Conservation (phyloP, 2,888 invertebrate genomes). For the Apomyelois bistriatella region DNA sequence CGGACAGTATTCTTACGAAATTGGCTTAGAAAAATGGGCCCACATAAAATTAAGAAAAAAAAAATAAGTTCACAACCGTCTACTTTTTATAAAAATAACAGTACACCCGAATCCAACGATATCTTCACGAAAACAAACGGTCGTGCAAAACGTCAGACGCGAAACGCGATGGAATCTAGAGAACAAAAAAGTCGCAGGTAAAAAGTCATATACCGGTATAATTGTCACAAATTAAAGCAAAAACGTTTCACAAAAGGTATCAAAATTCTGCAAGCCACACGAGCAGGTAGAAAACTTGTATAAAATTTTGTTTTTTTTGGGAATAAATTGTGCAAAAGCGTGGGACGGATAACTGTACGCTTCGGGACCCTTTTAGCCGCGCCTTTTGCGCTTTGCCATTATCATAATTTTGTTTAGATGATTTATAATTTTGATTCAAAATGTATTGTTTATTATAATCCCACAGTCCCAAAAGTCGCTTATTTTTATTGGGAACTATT, state of each 20-base stretch:
- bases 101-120: conserved; percentile 51
- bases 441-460: too few relatives aligned
- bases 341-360: conserved; percentile 74
- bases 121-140: conserved; percentile 64
- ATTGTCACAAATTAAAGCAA: conserved; percentile 80
- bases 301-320: conserved; percentile 59
- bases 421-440: background rate
- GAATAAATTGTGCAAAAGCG: conserved; percentile 73
- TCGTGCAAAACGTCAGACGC: conserved; percentile 67
- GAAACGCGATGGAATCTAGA: conserved; percentile 44
- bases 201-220: conserved; percentile 80
- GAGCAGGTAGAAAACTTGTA: conserved; percentile 71
- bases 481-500: too few relatives aligned
- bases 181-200: conserved; percentile 69
- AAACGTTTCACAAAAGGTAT: conserved; percentile 72
- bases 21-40: background rate
- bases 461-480: too few relatives aligned
- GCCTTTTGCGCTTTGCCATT: conserved; percentile 1
- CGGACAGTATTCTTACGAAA: background rate
- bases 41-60: background rate
- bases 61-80: background rate
- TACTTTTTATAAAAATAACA: conserved; percentile 37
- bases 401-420: background rate
- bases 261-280: conserved; percentile 80
- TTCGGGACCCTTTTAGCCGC: conserved; percentile 41